Evolutionary conservation across 23 tunicate genomes (phyloP).

Genomic region (Trididemnum clinides): DNA sequence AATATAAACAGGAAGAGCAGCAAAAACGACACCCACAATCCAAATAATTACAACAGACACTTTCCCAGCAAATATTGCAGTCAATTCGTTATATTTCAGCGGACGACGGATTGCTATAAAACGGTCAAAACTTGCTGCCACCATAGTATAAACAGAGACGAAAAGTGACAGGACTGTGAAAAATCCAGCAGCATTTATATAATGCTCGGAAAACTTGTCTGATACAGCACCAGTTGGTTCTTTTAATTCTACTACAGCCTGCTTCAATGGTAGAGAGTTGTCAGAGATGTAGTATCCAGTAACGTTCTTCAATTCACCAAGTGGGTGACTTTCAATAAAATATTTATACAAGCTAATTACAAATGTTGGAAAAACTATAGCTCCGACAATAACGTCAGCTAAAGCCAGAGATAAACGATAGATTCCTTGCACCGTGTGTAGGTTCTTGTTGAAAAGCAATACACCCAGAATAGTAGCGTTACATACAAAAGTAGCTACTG

Average conservation of each 20-base stretch:
- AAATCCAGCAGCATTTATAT: conserved; percentile 36
- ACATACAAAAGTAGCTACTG: conserved; percentile 32
- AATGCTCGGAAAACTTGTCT: neutral
- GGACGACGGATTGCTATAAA: conserved; percentile 45
- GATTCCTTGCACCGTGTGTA: conserved; percentile 54
- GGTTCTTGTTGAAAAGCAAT: conserved; percentile 15
- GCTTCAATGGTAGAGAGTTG: neutral
- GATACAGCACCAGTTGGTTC: neutral
- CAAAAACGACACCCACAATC: conserved; percentile 20
- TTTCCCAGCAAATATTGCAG: neutral
- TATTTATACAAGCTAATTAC: conserved; percentile 28
- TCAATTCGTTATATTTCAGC: conserved; percentile 8
- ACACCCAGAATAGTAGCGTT: conserved; percentile 62
- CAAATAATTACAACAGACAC: conserved; percentile 8
- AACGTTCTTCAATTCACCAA: conserved; percentile 29
- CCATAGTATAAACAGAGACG: conserved; percentile 40
- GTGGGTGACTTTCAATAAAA: conserved; percentile 1
- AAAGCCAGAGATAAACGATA: conserved; percentile 60
- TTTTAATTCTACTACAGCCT: neutral
- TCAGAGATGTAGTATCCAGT: conserved; percentile 7
- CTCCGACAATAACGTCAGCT: conserved; percentile 63
- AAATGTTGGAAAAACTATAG: conserved; percentile 67
- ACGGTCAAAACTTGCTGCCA: conserved; percentile 40
- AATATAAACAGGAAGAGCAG: conserved; percentile 44
- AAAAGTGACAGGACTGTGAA: conserved; percentile 34